A percentile compares a stretch with the other conserved stretches of the same genome.
Conservation (phyloP, 2,113 vertebrate species). For the Aegithalos caudatus region DNA sequence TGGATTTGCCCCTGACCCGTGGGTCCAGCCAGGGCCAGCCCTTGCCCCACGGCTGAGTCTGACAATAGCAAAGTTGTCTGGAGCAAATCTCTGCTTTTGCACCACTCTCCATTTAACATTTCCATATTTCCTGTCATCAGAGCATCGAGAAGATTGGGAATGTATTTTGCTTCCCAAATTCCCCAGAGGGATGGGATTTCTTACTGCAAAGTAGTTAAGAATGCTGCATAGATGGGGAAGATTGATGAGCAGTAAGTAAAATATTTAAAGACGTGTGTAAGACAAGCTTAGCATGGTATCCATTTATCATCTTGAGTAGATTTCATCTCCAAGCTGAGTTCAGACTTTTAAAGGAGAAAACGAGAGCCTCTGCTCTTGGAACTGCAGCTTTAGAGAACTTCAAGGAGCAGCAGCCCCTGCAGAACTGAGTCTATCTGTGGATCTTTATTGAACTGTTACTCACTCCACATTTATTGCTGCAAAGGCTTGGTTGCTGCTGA, state of each 20-base stretch:
- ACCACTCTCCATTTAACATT: background rate
- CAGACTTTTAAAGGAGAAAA: slow-evolving; percentile 25
- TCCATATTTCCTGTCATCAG: background rate
- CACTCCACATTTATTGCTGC: background rate
- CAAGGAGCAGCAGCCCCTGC: slow-evolving; percentile 2
- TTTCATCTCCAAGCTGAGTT: slow-evolving; percentile 20
- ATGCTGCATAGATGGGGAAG: background rate
- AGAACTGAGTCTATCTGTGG: background rate
- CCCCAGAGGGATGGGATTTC: slow-evolving; percentile 1
- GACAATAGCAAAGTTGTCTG: background rate
- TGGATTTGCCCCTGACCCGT: background rate
- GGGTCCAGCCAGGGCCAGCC: background rate
- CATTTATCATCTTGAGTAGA: slow-evolving; percentile 22
- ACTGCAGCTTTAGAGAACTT: slow-evolving; percentile 25
- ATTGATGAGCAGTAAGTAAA: slow-evolving; percentile 34
- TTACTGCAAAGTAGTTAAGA: background rate
- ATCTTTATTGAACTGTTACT: background rate
- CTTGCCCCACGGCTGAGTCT: background rate
- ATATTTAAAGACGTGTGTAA: slow-evolving; percentile 52
- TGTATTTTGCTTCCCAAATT: slow-evolving; percentile 6
- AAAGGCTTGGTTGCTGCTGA: background rate
- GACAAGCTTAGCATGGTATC: slow-evolving; percentile 21
- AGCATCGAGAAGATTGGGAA: background rate
- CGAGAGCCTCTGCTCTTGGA: background rate
- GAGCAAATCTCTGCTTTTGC: background rate